phyloP scores from a whole-genome alignment of 1,140 invertebrate genomes.

The Anadara kagoshimensis region DNA sequence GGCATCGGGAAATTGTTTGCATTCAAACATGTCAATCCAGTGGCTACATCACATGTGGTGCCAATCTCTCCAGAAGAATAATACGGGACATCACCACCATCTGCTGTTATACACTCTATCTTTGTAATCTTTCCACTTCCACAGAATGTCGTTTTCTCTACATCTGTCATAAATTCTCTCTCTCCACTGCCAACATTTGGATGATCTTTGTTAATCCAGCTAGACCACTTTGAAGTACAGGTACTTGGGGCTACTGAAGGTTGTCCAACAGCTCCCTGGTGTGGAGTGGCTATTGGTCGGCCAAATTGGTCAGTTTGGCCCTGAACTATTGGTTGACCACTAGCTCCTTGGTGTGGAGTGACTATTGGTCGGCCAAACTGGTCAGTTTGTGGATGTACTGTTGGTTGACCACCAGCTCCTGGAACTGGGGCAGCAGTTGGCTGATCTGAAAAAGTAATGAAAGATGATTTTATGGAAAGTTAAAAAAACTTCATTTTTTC shows the following conservation, averaged over 20 bases:
- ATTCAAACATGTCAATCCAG: conserved; percentile 55
- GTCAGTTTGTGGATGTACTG: neutral
- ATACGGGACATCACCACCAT: conserved; percentile 38
- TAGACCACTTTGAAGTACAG: conserved; percentile 25
- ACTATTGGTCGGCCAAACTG: neutral
- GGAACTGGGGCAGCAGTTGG: conserved; percentile 13
- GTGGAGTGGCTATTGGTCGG: neutral
- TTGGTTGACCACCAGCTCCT: neutral
- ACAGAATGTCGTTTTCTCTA: conserved; percentile 49
- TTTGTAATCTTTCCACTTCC: conserved; percentile 44
- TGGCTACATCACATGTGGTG: conserved; percentile 49
- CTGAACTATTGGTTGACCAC: neutral
- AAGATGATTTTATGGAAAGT: too few species aligned
- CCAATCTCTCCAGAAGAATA: conserved; percentile 48
- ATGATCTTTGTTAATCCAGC: conserved; percentile 43
- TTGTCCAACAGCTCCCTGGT: neutral
- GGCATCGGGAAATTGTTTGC: conserved; percentile 53
- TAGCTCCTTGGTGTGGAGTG: neutral
- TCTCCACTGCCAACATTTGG: conserved; percentile 43
- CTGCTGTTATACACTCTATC: conserved; percentile 49
- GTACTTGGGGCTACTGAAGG: conserved; percentile 4
- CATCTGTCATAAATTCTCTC: conserved; percentile 34
- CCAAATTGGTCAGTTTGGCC: neutral
- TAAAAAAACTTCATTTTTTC: too few species aligned
- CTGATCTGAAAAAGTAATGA: neutral